Evolutionary conservation across 2,797 vertebrate species (phyloP).

Genomic region (Betta splendens): DNA sequence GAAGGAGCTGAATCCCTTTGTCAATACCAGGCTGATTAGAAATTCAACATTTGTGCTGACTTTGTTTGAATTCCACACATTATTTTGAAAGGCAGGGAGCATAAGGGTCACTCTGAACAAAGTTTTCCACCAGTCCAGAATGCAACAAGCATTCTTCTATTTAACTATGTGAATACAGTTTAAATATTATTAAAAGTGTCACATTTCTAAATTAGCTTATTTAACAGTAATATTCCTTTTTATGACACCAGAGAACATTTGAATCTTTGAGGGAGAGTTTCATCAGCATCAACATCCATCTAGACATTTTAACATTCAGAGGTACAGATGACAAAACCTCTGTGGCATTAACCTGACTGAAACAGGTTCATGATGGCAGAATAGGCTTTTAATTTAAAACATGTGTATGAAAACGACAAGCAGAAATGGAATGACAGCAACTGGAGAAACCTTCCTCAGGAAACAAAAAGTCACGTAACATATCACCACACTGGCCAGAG

Average conservation of each 20-base stretch:
- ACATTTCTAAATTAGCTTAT: neutral
- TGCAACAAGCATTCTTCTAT: too few relatives aligned
- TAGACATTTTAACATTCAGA: constrained; percentile 9
- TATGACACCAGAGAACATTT: constrained; percentile 5
- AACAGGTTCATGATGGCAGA: constrained; percentile 64
- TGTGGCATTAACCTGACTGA: constrained; percentile 56
- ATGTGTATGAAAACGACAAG: constrained; percentile 79
- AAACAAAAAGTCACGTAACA: constrained; percentile 62
- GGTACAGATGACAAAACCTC: neutral
- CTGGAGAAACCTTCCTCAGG: constrained; percentile 47
- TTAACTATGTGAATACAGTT: too few relatives aligned
- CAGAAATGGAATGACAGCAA: constrained; percentile 73
- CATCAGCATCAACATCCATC: neutral
- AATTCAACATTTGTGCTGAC: neutral
- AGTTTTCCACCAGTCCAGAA: neutral
- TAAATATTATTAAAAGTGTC: too few relatives aligned
- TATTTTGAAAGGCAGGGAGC: neutral
- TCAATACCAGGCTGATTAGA: neutral
- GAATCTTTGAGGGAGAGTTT: neutral
- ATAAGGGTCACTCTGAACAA: neutral
- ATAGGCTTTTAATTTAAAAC: constrained; percentile 80
- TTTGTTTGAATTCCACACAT: neutral
- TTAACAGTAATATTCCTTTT: neutral
- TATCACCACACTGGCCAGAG: constrained; percentile 64
- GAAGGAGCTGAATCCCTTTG: neutral